Conservation (phyloP, 2,113 vertebrate genomes). For the Dolichotis patagonum region DNA sequence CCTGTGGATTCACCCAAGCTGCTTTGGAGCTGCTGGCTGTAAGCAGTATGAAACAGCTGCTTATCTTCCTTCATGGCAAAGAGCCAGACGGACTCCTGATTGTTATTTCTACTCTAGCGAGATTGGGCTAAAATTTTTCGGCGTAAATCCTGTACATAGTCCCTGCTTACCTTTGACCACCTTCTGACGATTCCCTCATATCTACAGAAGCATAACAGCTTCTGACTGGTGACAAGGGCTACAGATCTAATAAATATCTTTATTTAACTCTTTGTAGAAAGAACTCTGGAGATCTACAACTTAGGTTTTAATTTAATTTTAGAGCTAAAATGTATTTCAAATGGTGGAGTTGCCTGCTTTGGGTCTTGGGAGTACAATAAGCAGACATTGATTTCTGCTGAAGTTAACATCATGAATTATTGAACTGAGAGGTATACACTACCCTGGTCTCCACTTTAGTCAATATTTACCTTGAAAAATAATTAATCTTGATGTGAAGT, state of each 20-base stretch:
- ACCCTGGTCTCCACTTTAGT: conserved; percentile 61
- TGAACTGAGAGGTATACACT: conserved; percentile 52
- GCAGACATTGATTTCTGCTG: conserved; percentile 74
- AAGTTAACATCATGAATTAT: conserved; percentile 75
- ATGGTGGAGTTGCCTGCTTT: conserved; percentile 39
- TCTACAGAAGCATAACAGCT: neutral
- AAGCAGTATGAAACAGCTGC: neutral
- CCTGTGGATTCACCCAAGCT: conserved; percentile 1
- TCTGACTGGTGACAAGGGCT: neutral
- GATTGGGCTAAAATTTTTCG: neutral
- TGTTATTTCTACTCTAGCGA: conserved; percentile 9
- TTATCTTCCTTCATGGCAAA: neutral
- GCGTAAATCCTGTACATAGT: conserved; percentile 10
- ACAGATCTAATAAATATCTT: conserved; percentile 28
- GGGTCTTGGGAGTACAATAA: conserved; percentile 68
- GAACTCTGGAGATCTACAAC: conserved; percentile 52
- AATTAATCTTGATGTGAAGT: conserved; percentile 75
- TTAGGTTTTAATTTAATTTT: conserved; percentile 71
- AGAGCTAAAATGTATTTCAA: conserved; percentile 70
- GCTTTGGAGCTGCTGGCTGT: neutral
- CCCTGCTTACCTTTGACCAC: neutral
- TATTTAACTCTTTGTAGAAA: conserved; percentile 60
- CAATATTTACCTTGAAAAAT: conserved; percentile 76
- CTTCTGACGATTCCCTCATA: conserved; percentile 15
- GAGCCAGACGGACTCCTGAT: neutral